A percentile compares a stretch with the other conserved stretches of the same genome.
Conservation (phyloP, 2,888 invertebrate genomes). For the Melieria crassipennis region DNA sequence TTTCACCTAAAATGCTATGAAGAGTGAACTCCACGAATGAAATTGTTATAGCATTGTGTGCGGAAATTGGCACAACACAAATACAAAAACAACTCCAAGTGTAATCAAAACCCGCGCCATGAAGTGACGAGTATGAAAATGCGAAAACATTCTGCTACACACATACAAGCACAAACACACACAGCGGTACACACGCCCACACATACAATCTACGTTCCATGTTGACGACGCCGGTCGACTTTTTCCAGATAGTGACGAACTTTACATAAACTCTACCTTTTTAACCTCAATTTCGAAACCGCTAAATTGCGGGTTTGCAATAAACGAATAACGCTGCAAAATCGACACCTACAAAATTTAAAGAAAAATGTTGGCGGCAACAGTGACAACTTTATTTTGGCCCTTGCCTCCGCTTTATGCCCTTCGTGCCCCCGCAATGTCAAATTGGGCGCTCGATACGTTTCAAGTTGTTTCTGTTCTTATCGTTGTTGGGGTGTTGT, state of each 20-base stretch:
- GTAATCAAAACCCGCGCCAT: too few relatives aligned
- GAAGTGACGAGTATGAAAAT: too few relatives aligned
- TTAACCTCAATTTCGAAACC: slow-evolving; percentile 32
- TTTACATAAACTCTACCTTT: slow-evolving; percentile 29
- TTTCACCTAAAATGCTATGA: too few relatives aligned
- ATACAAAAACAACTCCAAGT: too few relatives aligned
- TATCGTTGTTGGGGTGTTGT: neutral
- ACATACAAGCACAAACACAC: neutral
- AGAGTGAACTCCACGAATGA: too few relatives aligned
- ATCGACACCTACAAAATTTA: neutral
- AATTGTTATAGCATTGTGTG: too few relatives aligned
- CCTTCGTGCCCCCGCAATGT: neutral
- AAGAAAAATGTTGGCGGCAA: neutral
- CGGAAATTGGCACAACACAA: too few relatives aligned
- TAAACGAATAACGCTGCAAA: slow-evolving; percentile 16
- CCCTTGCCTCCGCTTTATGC: neutral
- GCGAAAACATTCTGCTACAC: neutral
- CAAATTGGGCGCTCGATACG: neutral
- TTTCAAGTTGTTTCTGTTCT: neutral
- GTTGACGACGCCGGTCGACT: too few relatives aligned
- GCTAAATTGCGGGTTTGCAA: slow-evolving; percentile 27
- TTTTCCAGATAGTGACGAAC: slow-evolving; percentile 24
- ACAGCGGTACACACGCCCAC: neutral
- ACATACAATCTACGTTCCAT: too few relatives aligned
- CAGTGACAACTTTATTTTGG: slow-evolving; percentile 1